Evolutionary conservation across 2,113 vertebrate genomes (phyloP), one percentile per base, ranked within the genome.

Genomic region (Ancistrus triradiatus): DNA sequence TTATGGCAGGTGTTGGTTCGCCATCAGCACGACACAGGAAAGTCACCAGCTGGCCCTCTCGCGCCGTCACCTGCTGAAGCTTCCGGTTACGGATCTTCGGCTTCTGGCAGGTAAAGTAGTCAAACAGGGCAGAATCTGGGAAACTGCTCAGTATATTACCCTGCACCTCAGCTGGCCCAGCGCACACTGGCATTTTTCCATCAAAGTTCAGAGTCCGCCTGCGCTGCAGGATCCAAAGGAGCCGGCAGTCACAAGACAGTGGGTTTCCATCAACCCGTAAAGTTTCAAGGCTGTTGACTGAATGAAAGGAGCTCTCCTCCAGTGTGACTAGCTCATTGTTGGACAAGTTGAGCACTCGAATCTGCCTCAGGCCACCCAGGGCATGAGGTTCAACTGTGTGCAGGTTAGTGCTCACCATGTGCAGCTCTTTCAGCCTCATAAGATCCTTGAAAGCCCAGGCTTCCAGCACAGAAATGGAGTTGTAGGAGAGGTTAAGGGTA

Each of bases 91-190:
- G 90, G 67, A 99, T 99, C 80, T 91, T 87, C 69, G 96, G 95
- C 79, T 92, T 93, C 81, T 93, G 96, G 82, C 96, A 99, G 55
- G 94, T 97, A 78, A 99, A 97, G 77, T 92, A 93, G 74, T 98
- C 94, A 1, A 97, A 97, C 62, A 98, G 90, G 31, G 90, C 88
- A 0, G 95, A 94, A 81, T 98, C 96, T 0, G 94, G 91, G 78
- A 98, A 92, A 79, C 83, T 75, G 2, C 85, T 89, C 68, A 99
- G 86, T 59, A 90, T 90, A 2, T 92, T 84, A 4, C 96, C 96
- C 61, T 90, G 93, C 51, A 98, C 91, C 76, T 94, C 92, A 2
- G 90, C 84, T 0, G 96, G 96, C 0, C 87, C 90, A 28, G 91
- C 90, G 69, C 96, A 99, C 76, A 92, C 88, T 0, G 96, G 96